Base-by-base conservation (phyloP, 2,113 vertebrate genomes). In the Hiodon alosoides region DNA sequence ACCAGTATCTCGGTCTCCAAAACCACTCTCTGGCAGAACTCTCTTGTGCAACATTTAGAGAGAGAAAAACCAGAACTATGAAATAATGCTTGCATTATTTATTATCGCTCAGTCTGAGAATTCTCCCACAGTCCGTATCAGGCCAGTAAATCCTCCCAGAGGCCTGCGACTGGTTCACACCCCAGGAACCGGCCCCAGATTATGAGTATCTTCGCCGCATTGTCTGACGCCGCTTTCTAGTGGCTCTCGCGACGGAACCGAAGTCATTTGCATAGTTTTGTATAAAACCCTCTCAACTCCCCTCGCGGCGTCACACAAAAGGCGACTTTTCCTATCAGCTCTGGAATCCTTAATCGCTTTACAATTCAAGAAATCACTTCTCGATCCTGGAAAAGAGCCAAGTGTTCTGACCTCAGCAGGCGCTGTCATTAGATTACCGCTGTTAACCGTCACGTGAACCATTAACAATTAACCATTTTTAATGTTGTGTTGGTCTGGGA, bases 191-290 rank as follows among this genome's bases (percentile, higher is more conserved):
- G 8, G 9, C 8, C 4, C 60, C 14, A 51, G 9, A 7, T 69
- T 17, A 54, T 7, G 9, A 8, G 47, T 16, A 46, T 47, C 13
- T 50, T 74, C n/a, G 46, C 7, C 65, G 77, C 79, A 78, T 75
- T 81, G 82, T 84, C 84, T 82, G 80, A 76, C 79, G 81, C 78
- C 75, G 81, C 82, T 80, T 85, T 82, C 86, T 76, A 59, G 82
- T 84, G 78, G 84, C 85, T 82, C 84, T 86, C 85, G 82, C 83
- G 83, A 88, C 83, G 78, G 82, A 85, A 79, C 84, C 69, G 77
- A 65, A 48, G 60, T 82, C 67, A 90, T 91, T 89, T 87, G 81
- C 90, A 90, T 91, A 91, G 85, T 88, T 92, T 90, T 89, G 81
- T 87, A 92, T 90, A 90, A 89, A 87, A 85, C 83, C 84, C 86